A percentile compares a stretch with the other conserved stretches of the same genome.
Conservation (phyloP, 2,888 invertebrate genomes). For the Hemithea aestivaria region DNA sequence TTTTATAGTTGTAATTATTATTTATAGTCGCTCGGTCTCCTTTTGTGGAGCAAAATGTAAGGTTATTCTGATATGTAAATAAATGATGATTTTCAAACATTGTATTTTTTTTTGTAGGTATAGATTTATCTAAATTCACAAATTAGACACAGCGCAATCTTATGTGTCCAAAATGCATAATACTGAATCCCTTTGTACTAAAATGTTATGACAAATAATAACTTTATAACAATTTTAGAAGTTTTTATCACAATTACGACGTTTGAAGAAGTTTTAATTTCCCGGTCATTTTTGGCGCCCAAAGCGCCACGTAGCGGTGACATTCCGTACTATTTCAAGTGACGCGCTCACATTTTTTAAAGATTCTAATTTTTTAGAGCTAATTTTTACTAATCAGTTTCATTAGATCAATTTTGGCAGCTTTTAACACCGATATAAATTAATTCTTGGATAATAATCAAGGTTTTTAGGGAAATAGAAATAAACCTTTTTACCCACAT, state of each 20-base stretch:
- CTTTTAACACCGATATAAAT: constrained; percentile 41
- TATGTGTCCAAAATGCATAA: too few relatives aligned
- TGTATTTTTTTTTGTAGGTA: constrained; percentile 11
- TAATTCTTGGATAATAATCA: constrained; percentile 8
- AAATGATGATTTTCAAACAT: constrained; percentile 45
- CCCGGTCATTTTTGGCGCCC: constrained; percentile 45
- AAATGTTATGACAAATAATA: too few relatives aligned
- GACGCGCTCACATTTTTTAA: constrained; percentile 37
- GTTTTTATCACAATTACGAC: too few relatives aligned
- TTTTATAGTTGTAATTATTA: constrained; percentile 21
- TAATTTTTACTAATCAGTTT: neutral
- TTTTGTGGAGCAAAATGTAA: constrained; percentile 38
- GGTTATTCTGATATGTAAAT: constrained; percentile 52
- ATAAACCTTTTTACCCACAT: constrained; percentile 52
- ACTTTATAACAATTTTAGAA: too few relatives aligned
- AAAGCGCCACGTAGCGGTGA: constrained; percentile 41
- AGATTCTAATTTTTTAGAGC: constrained; percentile 23
- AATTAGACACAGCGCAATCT: too few relatives aligned
- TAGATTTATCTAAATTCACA: too few relatives aligned
- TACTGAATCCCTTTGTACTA: too few relatives aligned
- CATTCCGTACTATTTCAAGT: constrained; percentile 44
- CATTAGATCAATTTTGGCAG: constrained; percentile 10
- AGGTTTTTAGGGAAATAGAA: constrained; percentile 29
- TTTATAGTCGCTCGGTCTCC: constrained; percentile 23
- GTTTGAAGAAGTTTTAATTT: constrained; percentile 32